Base-by-base conservation (phyloP, 35 echinoderm and acorn worm species). In the Lytechinus variegatus region DNA sequence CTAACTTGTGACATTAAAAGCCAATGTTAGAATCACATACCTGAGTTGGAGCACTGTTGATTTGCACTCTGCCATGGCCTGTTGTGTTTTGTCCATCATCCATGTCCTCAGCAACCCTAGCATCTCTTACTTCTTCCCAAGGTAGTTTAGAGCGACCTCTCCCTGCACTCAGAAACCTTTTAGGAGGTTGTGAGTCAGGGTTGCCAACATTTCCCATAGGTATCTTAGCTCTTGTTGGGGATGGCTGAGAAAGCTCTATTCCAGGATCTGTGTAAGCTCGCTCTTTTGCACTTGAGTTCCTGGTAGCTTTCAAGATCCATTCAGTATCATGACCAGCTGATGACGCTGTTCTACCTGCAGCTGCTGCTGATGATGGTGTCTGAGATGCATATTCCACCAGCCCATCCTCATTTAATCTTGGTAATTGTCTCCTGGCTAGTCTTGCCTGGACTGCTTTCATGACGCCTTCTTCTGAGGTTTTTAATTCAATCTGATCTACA, bases 381-480 rank as follows among this genome's bases (percentile, higher is more conserved):
- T 86, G 94, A 55, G 95, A 96, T 86, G 98, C 95, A 94, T 98
- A 96, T 51, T 99, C 97, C 16, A 99, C 98, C 28, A 98, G 79
- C 27, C 97, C 97, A 95, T 99, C 97, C n/a, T 95, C 96, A 89
- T 98, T 97, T 27, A 98, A 58, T 96, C 95, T 94, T 9, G 98
- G 98, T 28, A 99, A 87, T 54, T 98, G 98, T 14, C 98, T 58
- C 44, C 98, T 92, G 14, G 98, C 98, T 21, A 99, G 97, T 93
- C 98, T 95, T 86, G 98, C 97, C 86, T 99, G 98, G 4, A 99
- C 97, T 54, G 98, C 98, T 93, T 96, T 96, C 98, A 99, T 99
- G 5, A 99, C 98, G 12, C 98, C 98, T 72, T 99, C 98, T 86
- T 97, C 98, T 27, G 97, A 95, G 96, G 98, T 99, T 86, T 97